Base-by-base conservation (phyloP, 1,140 invertebrate genomes). In the Varroa destructor region DNA sequence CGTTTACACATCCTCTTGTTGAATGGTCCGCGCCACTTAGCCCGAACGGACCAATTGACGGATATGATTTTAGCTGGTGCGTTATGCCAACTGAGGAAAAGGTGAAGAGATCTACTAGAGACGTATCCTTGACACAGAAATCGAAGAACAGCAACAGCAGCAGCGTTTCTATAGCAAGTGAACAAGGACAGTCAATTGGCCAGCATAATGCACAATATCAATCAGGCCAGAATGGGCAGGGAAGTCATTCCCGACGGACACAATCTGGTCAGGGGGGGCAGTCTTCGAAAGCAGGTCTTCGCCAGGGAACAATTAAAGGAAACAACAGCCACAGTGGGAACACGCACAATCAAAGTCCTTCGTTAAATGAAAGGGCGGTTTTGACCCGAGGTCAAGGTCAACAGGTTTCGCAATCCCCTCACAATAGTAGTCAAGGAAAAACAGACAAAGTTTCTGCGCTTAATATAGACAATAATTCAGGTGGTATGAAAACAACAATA, bases 41-140 rank as follows among this genome's bases (percentile, higher is more conserved):
- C 61, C 61, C 61, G 12, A 67, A 67, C 37, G 61, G 61, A 3
- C 61, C 61, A n/a, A 67, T 67, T 46, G 61, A 67, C 46, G 61
- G 61, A 12, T 67, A 67, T 8, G 61, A 67, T 8, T 40, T 67
- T 5, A 67, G 10, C 46, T 67, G 61, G 61, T 67, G 61, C 36
- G 37, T 67, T 40, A 67, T 46, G 14, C 61, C 40, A 40, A 46
- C 40, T 3, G 61, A 67, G 37, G 46, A 67, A 1, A 14, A 14
- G 12, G 12, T 43, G 36, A 67, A 14, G 40, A 46, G 40, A 5
- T 46, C 40, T 14, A 40, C 61, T 4, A 40, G 61, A 8, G 61
- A n/a, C 5, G 61, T 67, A 25, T 36, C 37, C 40, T 5, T 51
- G 46, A 3, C 46, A 8, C 46, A 3, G 46, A 51, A 8, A 51